Evolutionary conservation across 2,797 vertebrate genomes (phyloP).

Genomic region (Enteromius fasciolatus): DNA sequence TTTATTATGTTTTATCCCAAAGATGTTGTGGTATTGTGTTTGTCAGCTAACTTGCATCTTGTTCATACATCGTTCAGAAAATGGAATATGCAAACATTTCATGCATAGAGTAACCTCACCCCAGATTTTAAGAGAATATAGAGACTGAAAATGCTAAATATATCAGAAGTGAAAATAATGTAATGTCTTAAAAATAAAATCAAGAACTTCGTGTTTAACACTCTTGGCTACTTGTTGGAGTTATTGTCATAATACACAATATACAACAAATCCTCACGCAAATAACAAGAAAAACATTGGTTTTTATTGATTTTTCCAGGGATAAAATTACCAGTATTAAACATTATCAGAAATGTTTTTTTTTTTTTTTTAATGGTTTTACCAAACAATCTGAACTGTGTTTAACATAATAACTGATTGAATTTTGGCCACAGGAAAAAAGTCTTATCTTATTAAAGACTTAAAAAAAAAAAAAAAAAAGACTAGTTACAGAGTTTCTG

Average conservation of each 20-base stretch:
- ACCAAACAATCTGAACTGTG: background rate
- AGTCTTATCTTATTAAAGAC: too few species aligned
- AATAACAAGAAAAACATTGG: background rate
- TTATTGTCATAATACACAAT: background rate
- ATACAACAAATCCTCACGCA: background rate
- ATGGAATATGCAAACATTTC: constrained; percentile 92
- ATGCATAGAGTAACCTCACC: constrained; percentile 81
- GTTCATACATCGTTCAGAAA: constrained; percentile 47
- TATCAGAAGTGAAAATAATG: constrained; percentile 77
- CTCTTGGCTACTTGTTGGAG: background rate
- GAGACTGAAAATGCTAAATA: constrained; percentile 61
- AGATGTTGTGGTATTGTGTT: constrained; percentile 47
- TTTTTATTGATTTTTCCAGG: background rate
- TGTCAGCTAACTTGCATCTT: constrained; percentile 55
- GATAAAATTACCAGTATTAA: background rate
- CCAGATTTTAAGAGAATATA: constrained; percentile 83
- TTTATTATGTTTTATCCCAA: constrained; percentile 39
- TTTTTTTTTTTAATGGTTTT: too few species aligned
- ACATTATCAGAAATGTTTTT: background rate
- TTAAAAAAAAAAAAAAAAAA: too few species aligned
- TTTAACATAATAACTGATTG: background rate
- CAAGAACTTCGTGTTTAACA: constrained; percentile 32
- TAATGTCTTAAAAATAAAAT: constrained; percentile 71
- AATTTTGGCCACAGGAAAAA: background rate
- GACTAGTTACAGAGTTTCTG: background rate